These are phyloP conservation scores for Peromyscus attwateri DNA, from an alignment of 2,797 vertebrate species.

Conservation along the genomic window DNA sequence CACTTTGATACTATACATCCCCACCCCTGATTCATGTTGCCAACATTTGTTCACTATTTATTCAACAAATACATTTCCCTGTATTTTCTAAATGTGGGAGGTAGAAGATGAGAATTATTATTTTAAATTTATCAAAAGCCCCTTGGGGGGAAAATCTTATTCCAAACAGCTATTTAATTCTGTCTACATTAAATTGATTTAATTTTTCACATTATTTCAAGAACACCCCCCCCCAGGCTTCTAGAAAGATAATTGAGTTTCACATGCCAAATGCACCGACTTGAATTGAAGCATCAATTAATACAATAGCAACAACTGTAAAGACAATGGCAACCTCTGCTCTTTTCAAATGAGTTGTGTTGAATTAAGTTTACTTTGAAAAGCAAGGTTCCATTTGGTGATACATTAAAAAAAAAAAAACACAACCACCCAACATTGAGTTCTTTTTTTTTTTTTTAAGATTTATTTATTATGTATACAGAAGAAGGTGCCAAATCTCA, in stretches of 20 bases:
- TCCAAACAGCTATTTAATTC: constrained; percentile 4
- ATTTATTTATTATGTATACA: no score
- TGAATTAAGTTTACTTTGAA: constrained; percentile 47
- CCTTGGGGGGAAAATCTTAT: neutral
- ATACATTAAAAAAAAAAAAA: constrained; percentile 32
- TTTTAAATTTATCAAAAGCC: constrained; percentile 3
- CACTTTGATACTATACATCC: neutral
- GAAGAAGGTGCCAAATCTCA: no score
- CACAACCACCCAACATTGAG: constrained; percentile 17
- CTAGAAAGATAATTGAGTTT: constrained; percentile 36
- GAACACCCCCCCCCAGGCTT: neutral
- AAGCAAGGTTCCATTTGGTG: constrained; percentile 49
- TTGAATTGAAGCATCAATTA: constrained; percentile 61
- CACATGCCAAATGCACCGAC: neutral
- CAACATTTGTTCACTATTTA: neutral
- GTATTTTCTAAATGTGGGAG: neutral
- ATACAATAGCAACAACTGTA: constrained; percentile 17
- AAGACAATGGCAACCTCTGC: constrained; percentile 33
- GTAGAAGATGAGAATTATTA: neutral
- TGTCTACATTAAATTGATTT: constrained; percentile 26
- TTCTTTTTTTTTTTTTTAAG: neutral
- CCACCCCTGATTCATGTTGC: neutral
- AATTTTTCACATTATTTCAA: constrained; percentile 57
- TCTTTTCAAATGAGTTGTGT: constrained; percentile 59
- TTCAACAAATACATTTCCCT: neutral